These are phyloP conservation scores for Ridgeia piscesae DNA, from an alignment of 1,140 invertebrate species.

Conservation along the genomic window DNA sequence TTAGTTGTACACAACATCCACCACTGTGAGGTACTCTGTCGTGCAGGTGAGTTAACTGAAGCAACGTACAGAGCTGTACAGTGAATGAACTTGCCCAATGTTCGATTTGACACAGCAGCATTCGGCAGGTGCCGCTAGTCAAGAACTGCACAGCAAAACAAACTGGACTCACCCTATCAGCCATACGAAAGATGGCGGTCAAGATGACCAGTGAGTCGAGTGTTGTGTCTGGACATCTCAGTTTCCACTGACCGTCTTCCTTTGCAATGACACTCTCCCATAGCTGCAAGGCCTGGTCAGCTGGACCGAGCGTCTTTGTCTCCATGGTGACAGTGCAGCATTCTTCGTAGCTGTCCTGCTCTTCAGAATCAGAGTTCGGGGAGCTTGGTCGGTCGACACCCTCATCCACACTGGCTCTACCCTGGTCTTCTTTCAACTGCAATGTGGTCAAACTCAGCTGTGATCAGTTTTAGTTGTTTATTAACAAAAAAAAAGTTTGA, in stretches of 20 bases:
- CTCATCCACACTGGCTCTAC: neutral
- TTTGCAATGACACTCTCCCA: neutral
- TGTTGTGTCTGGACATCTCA: neutral
- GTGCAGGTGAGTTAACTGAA: no score
- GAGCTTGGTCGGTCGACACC: neutral
- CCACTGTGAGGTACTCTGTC: no score
- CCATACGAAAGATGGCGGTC: neutral
- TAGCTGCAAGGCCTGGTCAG: slow-evolving; percentile 10
- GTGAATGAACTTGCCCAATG: no score
- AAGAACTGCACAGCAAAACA: neutral
- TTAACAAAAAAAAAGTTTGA: no score
- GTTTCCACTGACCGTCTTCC: neutral
- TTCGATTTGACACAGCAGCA: no score
- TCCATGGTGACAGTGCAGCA: slow-evolving; percentile 9
- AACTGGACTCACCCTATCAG: neutral
- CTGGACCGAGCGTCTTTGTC: neutral
- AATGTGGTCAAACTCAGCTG: neutral
- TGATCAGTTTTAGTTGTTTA: neutral
- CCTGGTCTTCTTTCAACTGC: neutral
- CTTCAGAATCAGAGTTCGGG: neutral
- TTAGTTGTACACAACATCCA: no score
- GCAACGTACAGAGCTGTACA: no score
- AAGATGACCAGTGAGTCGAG: neutral
- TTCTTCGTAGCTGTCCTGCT: slow-evolving; percentile 1
- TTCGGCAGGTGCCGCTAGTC: no score